phyloP scores from a whole-genome alignment of 2,113 vertebrate species.

The Notechis scutatus region DNA sequence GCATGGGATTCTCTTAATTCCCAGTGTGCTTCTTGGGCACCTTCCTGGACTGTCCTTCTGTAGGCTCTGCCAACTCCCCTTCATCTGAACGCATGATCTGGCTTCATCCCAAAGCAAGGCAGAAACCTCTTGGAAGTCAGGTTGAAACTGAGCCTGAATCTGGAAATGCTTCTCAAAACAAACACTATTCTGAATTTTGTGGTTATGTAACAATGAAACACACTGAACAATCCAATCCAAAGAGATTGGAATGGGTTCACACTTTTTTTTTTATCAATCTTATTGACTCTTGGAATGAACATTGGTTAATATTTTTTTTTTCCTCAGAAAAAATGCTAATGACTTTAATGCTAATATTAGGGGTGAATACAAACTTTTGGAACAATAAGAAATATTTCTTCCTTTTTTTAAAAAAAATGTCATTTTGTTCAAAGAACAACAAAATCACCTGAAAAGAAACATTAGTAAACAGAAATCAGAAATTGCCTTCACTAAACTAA shows the following conservation, averaged over 20 bases:
- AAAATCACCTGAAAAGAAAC: not conserved
- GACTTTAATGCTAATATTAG: not conserved
- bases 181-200: not conserved
- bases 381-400: not conserved
- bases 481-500: not conserved
- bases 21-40: not conserved
- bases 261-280: not conserved
- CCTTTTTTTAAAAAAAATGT: too few relatives aligned
- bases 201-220: not conserved
- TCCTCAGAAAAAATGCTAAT: not conserved
- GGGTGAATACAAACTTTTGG: not conserved
- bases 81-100: not conserved
- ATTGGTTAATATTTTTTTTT: not conserved
- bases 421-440: too few relatives aligned
- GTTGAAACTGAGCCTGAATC: not conserved
- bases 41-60: not conserved
- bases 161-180: slow-evolving; percentile 10
- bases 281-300: not conserved
- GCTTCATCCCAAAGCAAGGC: not conserved
- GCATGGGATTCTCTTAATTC: not conserved
- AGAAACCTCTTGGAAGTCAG: not conserved
- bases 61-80: not conserved
- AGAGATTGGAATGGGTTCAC: not conserved
- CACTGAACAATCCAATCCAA: not conserved
- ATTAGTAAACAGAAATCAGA: not conserved